Evolutionary conservation across 2,888 invertebrate species (phyloP).

Genomic region (Agonopterix arenella): DNA sequence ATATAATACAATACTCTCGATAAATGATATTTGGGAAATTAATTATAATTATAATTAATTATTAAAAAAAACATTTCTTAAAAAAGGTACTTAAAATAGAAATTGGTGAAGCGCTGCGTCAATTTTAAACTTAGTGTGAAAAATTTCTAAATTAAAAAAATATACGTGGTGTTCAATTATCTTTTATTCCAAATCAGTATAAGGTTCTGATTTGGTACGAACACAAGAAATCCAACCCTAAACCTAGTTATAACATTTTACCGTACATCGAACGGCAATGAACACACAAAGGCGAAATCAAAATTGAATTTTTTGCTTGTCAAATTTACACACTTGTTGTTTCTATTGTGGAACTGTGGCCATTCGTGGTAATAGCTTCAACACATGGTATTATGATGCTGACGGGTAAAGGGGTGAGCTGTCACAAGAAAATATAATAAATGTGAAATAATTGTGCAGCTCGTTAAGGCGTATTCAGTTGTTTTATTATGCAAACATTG

Average conservation of each 20-base stretch:
- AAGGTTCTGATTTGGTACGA: not conserved
- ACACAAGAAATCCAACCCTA: conserved; percentile 23
- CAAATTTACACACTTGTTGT: conserved; percentile 63
- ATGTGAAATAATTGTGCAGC: conserved; percentile 30
- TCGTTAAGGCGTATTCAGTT: conserved; percentile 36
- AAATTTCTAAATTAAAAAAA: too few species aligned
- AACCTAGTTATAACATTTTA: conserved; percentile 44
- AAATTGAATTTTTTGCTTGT: conserved; percentile 71
- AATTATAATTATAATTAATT: too few species aligned
- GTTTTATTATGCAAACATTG: conserved; percentile 1
- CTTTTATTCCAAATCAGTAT: too few species aligned
- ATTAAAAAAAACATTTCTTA: too few species aligned
- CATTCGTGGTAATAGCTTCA: conserved; percentile 57
- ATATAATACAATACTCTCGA: too few species aligned
- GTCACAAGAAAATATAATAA: conserved; percentile 21
- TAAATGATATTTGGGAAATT: too few species aligned
- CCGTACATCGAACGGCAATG: conserved; percentile 47
- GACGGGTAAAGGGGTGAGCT: conserved; percentile 40
- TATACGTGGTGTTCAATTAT: too few species aligned
- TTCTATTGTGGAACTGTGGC: conserved; percentile 46
- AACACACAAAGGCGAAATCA: conserved; percentile 43
- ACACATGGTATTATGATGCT: conserved; percentile 60
- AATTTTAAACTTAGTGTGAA: too few species aligned
- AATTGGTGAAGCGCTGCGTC: too few species aligned
- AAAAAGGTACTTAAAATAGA: too few species aligned